A percentile compares a stretch with the other conserved stretches of the same genome.
Evolutionary conservation across 2,113 vertebrate species (phyloP).

Genomic region (Dicrurus megarhynchus): DNA sequence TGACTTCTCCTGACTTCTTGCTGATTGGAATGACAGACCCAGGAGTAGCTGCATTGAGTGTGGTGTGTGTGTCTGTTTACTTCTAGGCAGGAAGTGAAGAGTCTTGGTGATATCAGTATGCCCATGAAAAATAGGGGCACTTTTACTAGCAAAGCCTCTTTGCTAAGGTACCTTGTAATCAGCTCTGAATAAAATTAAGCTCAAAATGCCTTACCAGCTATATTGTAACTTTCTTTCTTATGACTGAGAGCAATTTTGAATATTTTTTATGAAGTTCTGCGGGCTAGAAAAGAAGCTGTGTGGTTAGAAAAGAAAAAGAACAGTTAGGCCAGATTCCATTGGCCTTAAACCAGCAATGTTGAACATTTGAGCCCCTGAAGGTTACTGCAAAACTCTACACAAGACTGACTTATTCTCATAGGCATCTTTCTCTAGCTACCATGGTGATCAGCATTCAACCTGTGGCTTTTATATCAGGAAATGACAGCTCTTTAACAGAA

Average conservation of each 20-base stretch:
- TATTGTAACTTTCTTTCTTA: not conserved
- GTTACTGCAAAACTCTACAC: not conserved
- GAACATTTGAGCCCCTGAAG: not conserved
- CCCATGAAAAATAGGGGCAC: not conserved
- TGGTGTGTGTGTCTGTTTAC: not conserved
- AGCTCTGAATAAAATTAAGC: not conserved
- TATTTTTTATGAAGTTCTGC: not conserved
- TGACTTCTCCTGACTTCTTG: not conserved
- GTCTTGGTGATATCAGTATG: not conserved
- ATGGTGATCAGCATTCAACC: not conserved
- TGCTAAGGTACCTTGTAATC: not conserved
- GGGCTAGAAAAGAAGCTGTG: not conserved
- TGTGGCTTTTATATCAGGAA: not conserved
- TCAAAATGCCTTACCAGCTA: not conserved
- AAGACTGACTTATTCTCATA: not conserved
- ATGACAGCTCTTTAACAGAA: not conserved
- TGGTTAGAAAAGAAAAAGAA: not conserved
- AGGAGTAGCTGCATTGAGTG: fast-evolving
- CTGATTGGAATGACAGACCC: not conserved
- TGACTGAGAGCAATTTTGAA: not conserved
- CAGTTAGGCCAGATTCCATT: not conserved
- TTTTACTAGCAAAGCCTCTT: not conserved
- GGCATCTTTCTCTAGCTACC: not conserved
- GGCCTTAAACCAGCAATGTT: not conserved
- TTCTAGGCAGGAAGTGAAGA: not conserved